Base-by-base conservation (phyloP, 2,797 vertebrate genomes). In the Nasua narica region DNA sequence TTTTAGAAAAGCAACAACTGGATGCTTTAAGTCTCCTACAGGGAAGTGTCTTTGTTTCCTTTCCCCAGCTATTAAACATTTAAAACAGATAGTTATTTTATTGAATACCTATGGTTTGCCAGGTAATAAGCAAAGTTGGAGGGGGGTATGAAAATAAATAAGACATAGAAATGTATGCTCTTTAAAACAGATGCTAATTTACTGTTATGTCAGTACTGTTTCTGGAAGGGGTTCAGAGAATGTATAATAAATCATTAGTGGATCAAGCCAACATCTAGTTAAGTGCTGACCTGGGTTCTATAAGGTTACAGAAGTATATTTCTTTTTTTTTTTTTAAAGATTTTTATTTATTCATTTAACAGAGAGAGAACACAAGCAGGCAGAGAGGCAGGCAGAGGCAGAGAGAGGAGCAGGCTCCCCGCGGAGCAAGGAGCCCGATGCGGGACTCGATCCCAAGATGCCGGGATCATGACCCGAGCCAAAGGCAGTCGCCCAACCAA, bases 171-270 rank as follows among this genome's bases (percentile, higher is more conserved):
- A 83, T 87, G 50, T 81, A 27, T 90, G 48, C 58, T 82, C 67
- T 96, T 95, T 91, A 16, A 83, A 92, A 91, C 94, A 54, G 77
- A 90, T 95, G 69, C n/a, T 91, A 78, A 93, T 89, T 79, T 72
- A 83, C 50, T 84, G n/a, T 86, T 58, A 76, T 79, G 52, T 67
- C 86, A 94, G 23, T 94, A 84, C 32, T 77, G 21, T 81, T 48
- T 82, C 74, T 96, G 92, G 83, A 79, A 96, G 62, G 54, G 85
- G 35, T 86, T 90, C 50, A 76, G 43, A 72, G 65, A 43, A 72
- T 91, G 7, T 86, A 14, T 95, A 94, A 94, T 91, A 83, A 95
- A 94, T 94, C 76, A 87, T 95, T 79, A 62, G 69, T 87, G 18
- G 52, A 70, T 56, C 29, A 91, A 84, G 65, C 50, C 79, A 67